Base-by-base conservation (phyloP, 2,888 invertebrate species). In the Gasteruption jaculator region DNA sequence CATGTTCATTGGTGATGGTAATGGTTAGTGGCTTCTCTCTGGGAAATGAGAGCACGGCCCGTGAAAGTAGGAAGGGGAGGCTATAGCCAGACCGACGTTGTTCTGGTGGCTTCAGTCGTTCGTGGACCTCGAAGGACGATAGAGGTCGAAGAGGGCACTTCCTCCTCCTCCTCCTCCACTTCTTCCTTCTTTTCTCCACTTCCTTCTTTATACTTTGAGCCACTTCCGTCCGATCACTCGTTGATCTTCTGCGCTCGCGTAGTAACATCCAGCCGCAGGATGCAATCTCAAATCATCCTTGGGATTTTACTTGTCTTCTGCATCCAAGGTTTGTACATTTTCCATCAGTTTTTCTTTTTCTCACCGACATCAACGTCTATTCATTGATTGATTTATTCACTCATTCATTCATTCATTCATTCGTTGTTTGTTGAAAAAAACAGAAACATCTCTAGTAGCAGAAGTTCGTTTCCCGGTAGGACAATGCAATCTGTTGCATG, bases 81-180 rank as follows among this genome's bases (percentile, higher is more conserved):
- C 57, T 63, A 61, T 68, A 67, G 68, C 63, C 63, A 53, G 61
- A 62, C 60, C 58, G 60, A 57, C 63, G 61, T 53, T 54, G 57
- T 60, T 58, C 60, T 57, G 58, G 53, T 61, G 61, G 60, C 57
- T 61, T 67, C 68, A 69, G 68, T 69, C 64, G 68, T 63, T 68
- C 67, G 68, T 67, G 65, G 62, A 67, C 65, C 67, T 68, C 68
- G 66, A 68, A 68, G 68, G 68, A 69, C 68, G 68, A 62, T 59
- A 68, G 68, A 68, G 67, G 68, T 68, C 63, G 67, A 64, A 63
- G 65, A 65, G 63, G 63, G 55, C 57, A 60, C 54, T 59, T 57
- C 57, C 56, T 58, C 55, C 56, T 61, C 20, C 27, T 31, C 31
- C n/a, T 15, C 34, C 18, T 24, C 25, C 33, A n/a, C 27, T 18